Conservation (phyloP, 2,797 vertebrate species). For the Pogoniulus pusillus region DNA sequence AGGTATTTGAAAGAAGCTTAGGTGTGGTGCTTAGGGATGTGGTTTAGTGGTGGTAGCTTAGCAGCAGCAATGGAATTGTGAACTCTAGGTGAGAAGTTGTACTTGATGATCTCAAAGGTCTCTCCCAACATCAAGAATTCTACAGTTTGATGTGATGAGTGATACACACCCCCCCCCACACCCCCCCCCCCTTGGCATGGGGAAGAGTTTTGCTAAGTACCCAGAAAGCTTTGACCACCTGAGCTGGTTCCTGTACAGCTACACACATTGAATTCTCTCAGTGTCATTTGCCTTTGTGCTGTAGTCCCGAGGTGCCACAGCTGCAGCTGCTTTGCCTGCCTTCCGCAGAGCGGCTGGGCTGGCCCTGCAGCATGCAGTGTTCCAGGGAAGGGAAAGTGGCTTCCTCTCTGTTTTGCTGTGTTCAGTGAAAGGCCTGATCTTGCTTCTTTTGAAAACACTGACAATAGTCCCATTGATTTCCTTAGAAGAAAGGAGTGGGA, state of each 20-base stretch:
- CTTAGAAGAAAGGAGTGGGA: conserved; percentile 27
- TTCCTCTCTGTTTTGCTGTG: conserved; percentile 20
- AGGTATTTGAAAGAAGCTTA: too few species aligned
- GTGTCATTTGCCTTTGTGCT: neutral
- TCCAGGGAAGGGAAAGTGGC: neutral
- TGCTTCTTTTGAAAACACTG: conserved; percentile 25
- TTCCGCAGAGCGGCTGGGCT: neutral
- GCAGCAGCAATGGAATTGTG: too few species aligned
- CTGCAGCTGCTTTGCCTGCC: neutral
- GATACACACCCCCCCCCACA: neutral
- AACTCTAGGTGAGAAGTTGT: too few species aligned
- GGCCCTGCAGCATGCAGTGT: neutral
- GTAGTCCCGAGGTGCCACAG: neutral
- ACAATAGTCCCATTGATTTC: conserved; percentile 52
- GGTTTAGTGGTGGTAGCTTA: too few species aligned
- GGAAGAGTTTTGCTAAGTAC: neutral
- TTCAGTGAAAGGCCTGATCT: conserved; percentile 27
- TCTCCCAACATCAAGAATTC: too few species aligned
- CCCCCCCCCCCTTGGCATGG: accelerated
- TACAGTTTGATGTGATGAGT: too few species aligned
- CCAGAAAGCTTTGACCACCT: neutral
- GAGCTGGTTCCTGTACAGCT: neutral
- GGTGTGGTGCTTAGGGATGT: too few species aligned
- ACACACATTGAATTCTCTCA: neutral
- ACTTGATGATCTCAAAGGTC: too few species aligned